Evolutionary conservation across 2,113 vertebrate species (phyloP).

Genomic region (Notechis scutatus): DNA sequence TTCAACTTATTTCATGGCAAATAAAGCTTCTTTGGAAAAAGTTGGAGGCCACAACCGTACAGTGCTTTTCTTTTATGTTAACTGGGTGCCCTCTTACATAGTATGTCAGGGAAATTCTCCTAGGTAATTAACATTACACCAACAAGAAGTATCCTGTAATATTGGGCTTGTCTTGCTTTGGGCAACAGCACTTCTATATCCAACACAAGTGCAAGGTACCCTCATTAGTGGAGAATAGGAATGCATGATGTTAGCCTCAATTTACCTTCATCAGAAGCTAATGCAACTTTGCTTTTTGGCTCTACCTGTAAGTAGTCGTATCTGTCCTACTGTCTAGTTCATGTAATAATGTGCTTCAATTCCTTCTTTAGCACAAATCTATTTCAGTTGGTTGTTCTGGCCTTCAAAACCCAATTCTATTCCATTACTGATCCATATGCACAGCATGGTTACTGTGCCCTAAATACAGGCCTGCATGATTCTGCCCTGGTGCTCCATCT

Average conservation of each 20-base stretch:
- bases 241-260: background rate
- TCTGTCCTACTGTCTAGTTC: background rate
- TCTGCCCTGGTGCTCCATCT: background rate
- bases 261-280: background rate
- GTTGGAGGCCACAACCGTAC: background rate
- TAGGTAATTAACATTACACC: background rate
- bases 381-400: background rate
- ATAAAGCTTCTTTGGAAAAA: background rate
- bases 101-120: background rate
- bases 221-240: background rate
- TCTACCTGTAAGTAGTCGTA: background rate
- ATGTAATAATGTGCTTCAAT: background rate
- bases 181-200: background rate
- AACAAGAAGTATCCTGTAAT: background rate
- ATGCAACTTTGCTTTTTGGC: background rate
- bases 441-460: background rate
- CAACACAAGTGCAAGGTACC: background rate
- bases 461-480: background rate
- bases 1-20: background rate
- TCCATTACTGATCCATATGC: background rate
- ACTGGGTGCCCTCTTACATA: background rate
- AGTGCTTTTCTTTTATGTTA: background rate
- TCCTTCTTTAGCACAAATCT: background rate
- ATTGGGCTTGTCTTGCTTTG: background rate
- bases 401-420: background rate